Evolutionary conservation across 2,797 vertebrate genomes (phyloP), one percentile per base, ranked within the genome.

Genomic region (Xenops minutus): DNA sequence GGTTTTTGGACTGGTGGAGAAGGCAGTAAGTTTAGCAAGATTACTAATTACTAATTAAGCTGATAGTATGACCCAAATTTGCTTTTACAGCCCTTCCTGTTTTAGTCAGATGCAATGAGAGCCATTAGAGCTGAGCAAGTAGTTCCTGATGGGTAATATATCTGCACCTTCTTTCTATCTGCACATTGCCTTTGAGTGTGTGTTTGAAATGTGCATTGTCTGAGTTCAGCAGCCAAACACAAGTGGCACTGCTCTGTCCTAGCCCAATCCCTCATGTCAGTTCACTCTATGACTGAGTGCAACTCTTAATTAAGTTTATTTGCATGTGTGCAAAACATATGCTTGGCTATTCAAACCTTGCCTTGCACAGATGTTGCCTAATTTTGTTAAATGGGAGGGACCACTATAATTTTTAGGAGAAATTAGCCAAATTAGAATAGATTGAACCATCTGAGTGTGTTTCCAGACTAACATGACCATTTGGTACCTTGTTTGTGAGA

Each of bases 291-390:
- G 69, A 84, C 44, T 76, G 85, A 89, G 39, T 55, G 46, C 32
- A 86, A 52, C 44, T 84, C 79, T 67, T 92, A 89, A 94, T 93
- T 87, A 92, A 87, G 37, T 88, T 91, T 93, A 91, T 89, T 91
- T 86, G 54, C 85, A 84, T 75, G 66, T 72, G 66, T 86, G 55
- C 69, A 92, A 96, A 96, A 94, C 88, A 91, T 91, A 86, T 76
- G 85, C 32, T 86, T 93, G 74, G 36, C 66, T 88, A 73, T 90
- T 81, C 63, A 88, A 93, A 93, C 69, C 67, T 84, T 86, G 59
- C 34, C 84, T 88, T 55, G 77, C 62, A 67, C 89, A 93, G 93
- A 84, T 95, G 88, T 79, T 92, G 67, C 82, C 66, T 84, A 71
- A 84, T 95, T 94, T 86, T 79, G 48, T 93, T 92, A 90, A 91